phyloP scores from a whole-genome alignment of 2,113 vertebrate genomes.

The Crotalus helleri region DNA sequence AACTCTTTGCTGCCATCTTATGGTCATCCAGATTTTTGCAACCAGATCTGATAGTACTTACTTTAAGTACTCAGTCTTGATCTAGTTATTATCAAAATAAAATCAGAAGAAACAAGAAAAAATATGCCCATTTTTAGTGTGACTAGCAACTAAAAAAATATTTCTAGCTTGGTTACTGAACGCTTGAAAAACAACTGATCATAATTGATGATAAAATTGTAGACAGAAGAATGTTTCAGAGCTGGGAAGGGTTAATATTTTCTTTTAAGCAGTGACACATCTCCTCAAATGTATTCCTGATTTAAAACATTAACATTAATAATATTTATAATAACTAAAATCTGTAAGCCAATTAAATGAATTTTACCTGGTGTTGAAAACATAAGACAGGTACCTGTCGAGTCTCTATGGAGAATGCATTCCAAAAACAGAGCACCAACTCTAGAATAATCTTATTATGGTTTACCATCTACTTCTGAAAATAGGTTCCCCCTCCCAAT shows the following conservation, averaged over 20 bases:
- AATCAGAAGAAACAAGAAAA: background rate
- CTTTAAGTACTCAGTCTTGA: background rate
- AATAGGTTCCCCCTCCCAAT: background rate
- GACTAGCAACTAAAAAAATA: background rate
- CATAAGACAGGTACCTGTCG: background rate
- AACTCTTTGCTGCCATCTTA: background rate
- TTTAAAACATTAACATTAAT: background rate
- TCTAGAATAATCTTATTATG: background rate
- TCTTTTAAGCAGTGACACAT: background rate
- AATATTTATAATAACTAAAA: background rate
- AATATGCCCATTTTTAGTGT: background rate
- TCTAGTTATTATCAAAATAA: background rate
- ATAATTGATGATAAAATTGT: background rate
- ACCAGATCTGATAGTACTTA: background rate
- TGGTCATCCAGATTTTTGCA: background rate
- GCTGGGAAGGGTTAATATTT: background rate
- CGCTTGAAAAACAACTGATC: background rate
- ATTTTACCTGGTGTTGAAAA: background rate
- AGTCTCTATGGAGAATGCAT: background rate
- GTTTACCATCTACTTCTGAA: background rate
- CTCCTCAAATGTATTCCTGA: background rate
- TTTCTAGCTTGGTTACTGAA: background rate
- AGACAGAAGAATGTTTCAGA: background rate
- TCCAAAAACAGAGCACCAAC: background rate
- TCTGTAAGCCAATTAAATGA: background rate